Percentiles rank a stretch among this genome's conserved stretches.
phyloP scores from a whole-genome alignment of 2,888 invertebrate genomes.

The Carabus problematicus region DNA sequence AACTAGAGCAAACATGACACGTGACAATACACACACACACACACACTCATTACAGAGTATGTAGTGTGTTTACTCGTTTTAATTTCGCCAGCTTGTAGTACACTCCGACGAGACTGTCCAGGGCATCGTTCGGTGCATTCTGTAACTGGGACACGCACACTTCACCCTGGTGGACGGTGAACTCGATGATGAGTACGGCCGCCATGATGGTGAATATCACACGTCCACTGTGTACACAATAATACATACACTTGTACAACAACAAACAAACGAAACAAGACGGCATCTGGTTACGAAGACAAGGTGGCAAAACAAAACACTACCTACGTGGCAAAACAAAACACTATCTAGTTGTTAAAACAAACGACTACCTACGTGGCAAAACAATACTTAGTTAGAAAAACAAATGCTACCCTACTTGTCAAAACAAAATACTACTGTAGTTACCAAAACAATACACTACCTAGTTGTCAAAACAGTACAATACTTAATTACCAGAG shows the following conservation, averaged over 20 bases:
- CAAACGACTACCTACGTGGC: no score
- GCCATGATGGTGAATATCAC: conserved; percentile 65
- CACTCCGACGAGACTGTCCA: conserved; percentile 67
- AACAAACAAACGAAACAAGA: no score
- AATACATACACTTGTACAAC: conserved; percentile 4
- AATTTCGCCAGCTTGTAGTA: conserved; percentile 68
- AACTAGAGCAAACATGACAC: conserved; percentile 49
- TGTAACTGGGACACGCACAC: conserved; percentile 62
- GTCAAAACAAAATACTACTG: no score
- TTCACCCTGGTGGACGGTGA: conserved; percentile 60
- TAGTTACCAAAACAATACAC: background rate
- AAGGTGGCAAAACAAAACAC: no score
- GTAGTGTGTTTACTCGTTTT: conserved; percentile 63
- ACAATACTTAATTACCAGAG: no score
- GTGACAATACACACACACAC: conserved; percentile 11
- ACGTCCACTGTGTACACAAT: conserved; percentile 57
- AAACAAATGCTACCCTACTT: background rate
- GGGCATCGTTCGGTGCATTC: conserved; percentile 69
- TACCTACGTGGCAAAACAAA: no score
- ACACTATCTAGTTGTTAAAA: no score
- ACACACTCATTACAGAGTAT: no score
- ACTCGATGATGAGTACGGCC: conserved; percentile 64
- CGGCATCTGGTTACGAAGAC: no score
- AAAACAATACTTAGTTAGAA: no score
- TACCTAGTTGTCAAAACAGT: no score